Base-by-base conservation (phyloP, 2,888 invertebrate species). In the Phasia obesa region DNA sequence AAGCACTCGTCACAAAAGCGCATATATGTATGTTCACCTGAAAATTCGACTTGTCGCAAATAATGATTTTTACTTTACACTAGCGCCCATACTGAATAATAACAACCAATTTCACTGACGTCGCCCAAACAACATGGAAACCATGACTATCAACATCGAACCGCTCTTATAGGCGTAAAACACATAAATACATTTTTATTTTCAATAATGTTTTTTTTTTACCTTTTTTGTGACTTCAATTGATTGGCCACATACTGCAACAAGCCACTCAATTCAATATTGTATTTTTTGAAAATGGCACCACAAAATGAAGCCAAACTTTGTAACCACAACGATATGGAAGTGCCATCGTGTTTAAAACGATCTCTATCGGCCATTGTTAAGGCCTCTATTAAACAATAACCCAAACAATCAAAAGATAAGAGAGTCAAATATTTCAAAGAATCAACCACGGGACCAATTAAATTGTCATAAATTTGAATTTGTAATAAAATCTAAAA, bases 201-300 rank as follows among this genome's bases (percentile, higher is more conserved):
- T 17, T 42, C 4, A 5, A 15, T 9, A 38, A 31, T 4, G 38
- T 7, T 42, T 17, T 13, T 13, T 42, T 84, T 88, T 86, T 91
- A 97, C 97, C 97, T 98, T 92, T 98, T 98, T 87, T 98, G 97
- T 21, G 97, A 96, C 91, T 99, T 99, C 19, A 99, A 93, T 89
- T 99, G 97, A 92, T 99, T 99, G 47, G 97, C 97, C 25, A 99
- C 97, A 91, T 98, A 99, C 91, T 99, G 99, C 89, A 99, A 92
- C 85, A 99, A 92, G 2, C 99, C 99, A 4, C 97, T 96, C 84
- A 99, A 93, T 90, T 99, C 99, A 79, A 99, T 97, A 88, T 96
- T 96, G 91, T 99, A 99, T 90, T 99, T 99, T 92, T 98, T 98
- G 92, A 97, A 99, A 85, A 99, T 96, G 2, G 97, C 96, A 13